These are phyloP conservation scores for Gryllus longicercus DNA, from an alignment of 2,888 invertebrate genomes.

Conservation along the genomic window DNA sequence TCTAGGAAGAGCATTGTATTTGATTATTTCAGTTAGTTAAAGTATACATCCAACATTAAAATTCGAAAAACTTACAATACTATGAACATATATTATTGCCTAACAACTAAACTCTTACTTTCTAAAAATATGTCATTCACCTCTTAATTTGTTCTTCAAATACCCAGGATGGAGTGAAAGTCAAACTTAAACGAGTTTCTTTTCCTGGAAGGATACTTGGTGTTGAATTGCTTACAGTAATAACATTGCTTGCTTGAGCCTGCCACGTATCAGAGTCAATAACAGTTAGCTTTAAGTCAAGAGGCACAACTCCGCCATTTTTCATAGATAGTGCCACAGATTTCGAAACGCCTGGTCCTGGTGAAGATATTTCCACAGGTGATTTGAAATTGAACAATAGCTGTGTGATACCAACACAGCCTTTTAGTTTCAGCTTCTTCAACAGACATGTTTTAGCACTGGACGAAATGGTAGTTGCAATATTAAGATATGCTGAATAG, in stretches of 20 bases:
- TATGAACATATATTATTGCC: no score
- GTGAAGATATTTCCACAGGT: neutral
- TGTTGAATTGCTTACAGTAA: neutral
- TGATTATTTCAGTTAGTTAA: no score
- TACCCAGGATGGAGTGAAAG: neutral
- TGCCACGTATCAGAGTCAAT: neutral
- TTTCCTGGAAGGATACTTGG: neutral
- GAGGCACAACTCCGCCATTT: neutral
- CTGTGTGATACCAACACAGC: neutral
- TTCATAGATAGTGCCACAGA: neutral
- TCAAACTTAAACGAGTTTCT: neutral
- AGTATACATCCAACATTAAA: no score
- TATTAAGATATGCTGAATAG: neutral
- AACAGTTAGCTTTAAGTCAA: neutral
- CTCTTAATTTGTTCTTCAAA: constrained; percentile 1
- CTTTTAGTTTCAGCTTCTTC: neutral
- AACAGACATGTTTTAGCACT: neutral
- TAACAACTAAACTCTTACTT: no score
- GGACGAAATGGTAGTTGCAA: neutral
- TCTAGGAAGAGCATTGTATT: no score
- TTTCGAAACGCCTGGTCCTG: neutral
- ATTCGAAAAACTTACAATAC: no score
- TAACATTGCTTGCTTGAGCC: neutral
- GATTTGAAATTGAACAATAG: neutral
- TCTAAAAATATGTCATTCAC: neutral